A percentile compares a stretch with the other conserved stretches of the same genome.
Conservation (phyloP, 2,113 vertebrate genomes). For the Panurus biarmicus region DNA sequence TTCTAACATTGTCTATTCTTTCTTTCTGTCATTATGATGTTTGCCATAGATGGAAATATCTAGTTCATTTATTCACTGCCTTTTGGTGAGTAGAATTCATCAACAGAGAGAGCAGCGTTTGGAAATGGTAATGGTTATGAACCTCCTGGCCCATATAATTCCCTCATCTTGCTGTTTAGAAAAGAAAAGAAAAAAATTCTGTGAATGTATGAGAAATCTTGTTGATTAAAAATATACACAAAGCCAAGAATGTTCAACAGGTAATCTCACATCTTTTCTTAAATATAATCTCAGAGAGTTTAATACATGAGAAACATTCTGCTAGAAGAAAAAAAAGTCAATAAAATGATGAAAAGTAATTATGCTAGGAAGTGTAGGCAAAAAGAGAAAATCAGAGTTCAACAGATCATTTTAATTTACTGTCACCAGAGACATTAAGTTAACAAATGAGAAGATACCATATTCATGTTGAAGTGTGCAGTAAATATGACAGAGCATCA, state of each 20-base stretch:
- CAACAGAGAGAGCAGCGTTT: background rate
- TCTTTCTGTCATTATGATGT: background rate
- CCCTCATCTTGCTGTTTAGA: background rate
- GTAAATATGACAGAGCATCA: conserved; percentile 42
- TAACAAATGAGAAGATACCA: conserved; percentile 37
- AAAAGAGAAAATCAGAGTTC: conserved; percentile 59
- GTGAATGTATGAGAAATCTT: background rate
- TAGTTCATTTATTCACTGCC: background rate
- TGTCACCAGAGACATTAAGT: conserved; percentile 15
- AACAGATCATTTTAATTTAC: conserved; percentile 57
- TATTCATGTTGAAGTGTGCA: conserved; percentile 13
- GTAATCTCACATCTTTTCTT: background rate
- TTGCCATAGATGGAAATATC: background rate
- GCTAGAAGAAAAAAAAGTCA: background rate
- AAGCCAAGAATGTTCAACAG: background rate
- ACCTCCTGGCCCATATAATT: background rate
- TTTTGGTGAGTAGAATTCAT: background rate
- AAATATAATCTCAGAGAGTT: background rate
- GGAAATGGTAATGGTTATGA: background rate
- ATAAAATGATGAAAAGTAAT: conserved; percentile 40
- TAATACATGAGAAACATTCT: background rate
- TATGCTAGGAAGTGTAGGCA: conserved; percentile 24
- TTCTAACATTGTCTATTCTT: background rate
- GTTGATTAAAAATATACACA: background rate
- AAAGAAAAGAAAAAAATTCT: background rate